Conservation (phyloP, 2,797 vertebrate species). For the Artibeus lituratus region DNA sequence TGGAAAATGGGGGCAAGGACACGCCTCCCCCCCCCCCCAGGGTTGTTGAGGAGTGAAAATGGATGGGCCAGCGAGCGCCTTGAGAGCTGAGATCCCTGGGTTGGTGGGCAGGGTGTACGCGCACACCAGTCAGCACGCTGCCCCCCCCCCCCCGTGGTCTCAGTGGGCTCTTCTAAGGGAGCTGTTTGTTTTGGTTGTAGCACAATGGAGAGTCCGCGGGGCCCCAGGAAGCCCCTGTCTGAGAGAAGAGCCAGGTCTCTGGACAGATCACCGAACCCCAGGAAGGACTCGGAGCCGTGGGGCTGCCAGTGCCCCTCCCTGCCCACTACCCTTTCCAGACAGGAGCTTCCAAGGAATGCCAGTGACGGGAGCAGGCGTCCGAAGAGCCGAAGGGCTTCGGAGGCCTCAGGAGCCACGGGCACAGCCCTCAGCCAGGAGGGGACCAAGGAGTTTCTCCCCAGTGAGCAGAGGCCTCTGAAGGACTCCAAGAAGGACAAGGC, state of each 20-base stretch:
- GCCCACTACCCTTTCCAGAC: background rate
- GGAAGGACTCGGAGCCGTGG: conserved; percentile 85
- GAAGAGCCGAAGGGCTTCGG: accelerated
- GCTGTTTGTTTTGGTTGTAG: conserved; percentile 55
- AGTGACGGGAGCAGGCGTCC: conserved; percentile 80
- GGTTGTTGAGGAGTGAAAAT: background rate
- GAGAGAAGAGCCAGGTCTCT: conserved; percentile 82
- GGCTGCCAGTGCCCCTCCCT: conserved; percentile 85
- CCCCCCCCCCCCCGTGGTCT: accelerated
- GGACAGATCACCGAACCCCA: conserved; percentile 82
- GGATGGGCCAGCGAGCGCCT: background rate
- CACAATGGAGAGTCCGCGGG: accelerated
- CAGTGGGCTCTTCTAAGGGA: background rate
- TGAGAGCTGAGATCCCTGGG: accelerated
- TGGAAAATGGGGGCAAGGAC: background rate
- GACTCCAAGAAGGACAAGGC: conserved; percentile 78
- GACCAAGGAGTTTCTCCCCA: background rate
- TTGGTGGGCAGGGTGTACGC: accelerated
- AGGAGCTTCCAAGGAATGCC: conserved; percentile 75
- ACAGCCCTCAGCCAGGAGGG: background rate
- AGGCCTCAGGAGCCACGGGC: background rate
- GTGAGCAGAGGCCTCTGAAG: background rate
- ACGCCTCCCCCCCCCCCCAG: background rate
- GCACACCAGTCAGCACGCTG: accelerated
- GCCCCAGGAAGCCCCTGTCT: background rate